Conservation (phyloP, 2,797 vertebrate species). For the Rhincodon typus region DNA sequence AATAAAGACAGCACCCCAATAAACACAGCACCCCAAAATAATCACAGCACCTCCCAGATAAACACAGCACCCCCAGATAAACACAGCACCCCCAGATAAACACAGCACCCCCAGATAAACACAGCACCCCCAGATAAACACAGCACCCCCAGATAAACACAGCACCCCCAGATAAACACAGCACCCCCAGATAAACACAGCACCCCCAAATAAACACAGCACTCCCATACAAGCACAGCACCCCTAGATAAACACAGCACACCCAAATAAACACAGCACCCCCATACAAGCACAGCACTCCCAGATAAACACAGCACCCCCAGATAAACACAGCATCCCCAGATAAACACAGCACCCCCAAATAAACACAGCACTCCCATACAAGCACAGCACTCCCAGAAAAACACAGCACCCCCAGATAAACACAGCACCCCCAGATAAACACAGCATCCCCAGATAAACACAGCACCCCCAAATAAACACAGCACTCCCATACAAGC, state of each 20-base stretch:
- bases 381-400: not conserved
- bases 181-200: not conserved
- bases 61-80: not conserved
- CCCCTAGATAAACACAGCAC: not conserved
- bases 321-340: not conserved
- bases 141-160: not conserved
- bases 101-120: not conserved
- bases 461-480: not conserved
- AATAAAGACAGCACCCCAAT: not conserved
- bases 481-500: not conserved
- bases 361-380: not conserved
- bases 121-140: not conserved
- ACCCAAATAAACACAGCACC: not conserved
- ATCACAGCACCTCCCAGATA: not conserved
- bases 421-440: not conserved
- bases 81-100: not conserved
- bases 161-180: not conserved
- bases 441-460: not conserved
- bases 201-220: not conserved
- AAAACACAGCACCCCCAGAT: not conserved
- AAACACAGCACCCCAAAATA: not conserved
- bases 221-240: not conserved
- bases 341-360: not conserved
- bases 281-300: not conserved
- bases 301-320: not conserved